Evolutionary conservation across 2,888 invertebrate species (phyloP).

Genomic region (Sepioteuthis lessoniana): DNA sequence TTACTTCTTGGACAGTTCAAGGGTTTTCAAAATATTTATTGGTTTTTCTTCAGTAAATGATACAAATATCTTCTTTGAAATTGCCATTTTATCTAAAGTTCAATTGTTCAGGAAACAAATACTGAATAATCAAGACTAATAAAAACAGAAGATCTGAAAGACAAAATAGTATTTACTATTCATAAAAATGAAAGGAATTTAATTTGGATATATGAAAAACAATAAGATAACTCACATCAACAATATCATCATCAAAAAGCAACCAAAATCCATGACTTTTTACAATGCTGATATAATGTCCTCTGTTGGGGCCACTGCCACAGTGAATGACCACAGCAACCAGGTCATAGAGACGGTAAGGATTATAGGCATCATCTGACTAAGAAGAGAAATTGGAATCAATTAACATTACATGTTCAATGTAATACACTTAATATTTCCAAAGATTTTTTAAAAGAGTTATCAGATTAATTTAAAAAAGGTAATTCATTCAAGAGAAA

Average conservation of each 20-base stretch:
- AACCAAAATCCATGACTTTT: conserved; percentile 99
- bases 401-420: background rate
- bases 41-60: background rate
- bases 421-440: background rate
- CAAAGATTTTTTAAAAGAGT: no score
- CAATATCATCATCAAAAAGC: conserved; percentile 99
- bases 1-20: no score
- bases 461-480: background rate
- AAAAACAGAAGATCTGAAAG: conserved; percentile 81
- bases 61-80: background rate
- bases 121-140: background rate
- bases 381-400: conserved; percentile 74
- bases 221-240: conserved; percentile 87
- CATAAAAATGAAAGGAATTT: conserved; percentile 98
- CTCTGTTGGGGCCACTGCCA: conserved; percentile 98
- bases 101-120: background rate
- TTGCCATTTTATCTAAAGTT: background rate
- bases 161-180: conserved; percentile 90
- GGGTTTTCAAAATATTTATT: no score
- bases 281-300: conserved; percentile 99
- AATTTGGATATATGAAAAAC: conserved; percentile 86
- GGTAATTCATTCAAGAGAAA: background rate
- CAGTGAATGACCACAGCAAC: conserved; percentile 99
- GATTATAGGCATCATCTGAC: conserved; percentile 99
- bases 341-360: conserved; percentile 97